A percentile compares a stretch with the other conserved stretches of the same genome.
Evolutionary conservation across 1,140 invertebrate genomes (phyloP).

Genomic region (Papilio helenus): DNA sequence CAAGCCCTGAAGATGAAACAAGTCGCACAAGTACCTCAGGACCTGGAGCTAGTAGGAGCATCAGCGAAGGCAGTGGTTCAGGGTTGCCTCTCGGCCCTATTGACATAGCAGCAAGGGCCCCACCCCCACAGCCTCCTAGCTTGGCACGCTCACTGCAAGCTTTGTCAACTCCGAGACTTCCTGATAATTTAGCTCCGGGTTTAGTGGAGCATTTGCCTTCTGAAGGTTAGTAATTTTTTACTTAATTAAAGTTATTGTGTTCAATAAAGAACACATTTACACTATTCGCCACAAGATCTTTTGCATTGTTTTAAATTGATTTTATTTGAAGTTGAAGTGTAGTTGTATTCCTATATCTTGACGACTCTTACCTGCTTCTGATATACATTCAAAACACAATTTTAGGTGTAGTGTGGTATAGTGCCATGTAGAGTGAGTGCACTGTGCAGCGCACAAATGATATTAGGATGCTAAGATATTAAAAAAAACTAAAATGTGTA

Average conservation of each 20-base stretch:
- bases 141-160: constrained; percentile 67
- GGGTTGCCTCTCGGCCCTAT: constrained; percentile 49
- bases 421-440: no score
- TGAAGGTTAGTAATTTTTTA: constrained; percentile 60
- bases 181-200: constrained; percentile 72
- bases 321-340: no score
- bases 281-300: no score
- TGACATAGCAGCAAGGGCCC: constrained; percentile 53
- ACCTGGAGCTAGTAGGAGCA: constrained; percentile 60
- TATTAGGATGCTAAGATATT: no score
- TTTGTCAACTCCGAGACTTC: constrained; percentile 67
- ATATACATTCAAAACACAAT: no score
- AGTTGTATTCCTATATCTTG: no score
- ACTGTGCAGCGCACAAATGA: no score
- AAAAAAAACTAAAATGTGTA: no score
- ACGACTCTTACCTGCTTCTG: no score
- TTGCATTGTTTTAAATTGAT: no score
- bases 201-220: constrained; percentile 74
- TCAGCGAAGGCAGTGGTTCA: constrained; percentile 58
- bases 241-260: not conserved
- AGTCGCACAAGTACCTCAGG: constrained; percentile 70
- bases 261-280: no score
- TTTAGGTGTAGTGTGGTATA: no score
- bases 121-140: constrained; percentile 64
- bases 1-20: constrained; percentile 73